A percentile compares a stretch with the other conserved stretches of the same genome.
These are phyloP conservation scores for Rhogogaster chlorosoma DNA, from an alignment of 2,888 invertebrate species.

Conservation along the genomic window DNA sequence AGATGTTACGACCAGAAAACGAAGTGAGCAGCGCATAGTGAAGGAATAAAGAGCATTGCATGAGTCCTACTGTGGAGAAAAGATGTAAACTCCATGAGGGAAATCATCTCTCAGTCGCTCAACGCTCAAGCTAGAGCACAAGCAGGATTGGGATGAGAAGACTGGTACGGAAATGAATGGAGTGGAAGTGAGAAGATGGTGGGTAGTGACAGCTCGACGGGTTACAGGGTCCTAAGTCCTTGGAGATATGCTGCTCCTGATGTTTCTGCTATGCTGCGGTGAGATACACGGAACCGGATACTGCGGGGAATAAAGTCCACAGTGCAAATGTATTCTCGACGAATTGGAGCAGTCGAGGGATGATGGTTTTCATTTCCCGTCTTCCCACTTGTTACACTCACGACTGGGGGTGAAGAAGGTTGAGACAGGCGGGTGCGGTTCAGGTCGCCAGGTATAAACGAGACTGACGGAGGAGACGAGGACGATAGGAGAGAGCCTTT, in stretches of 20 bases:
- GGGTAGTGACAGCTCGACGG: constrained; percentile 4
- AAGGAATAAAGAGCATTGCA: not conserved
- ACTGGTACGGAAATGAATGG: constrained; percentile 10
- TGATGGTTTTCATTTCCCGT: constrained; percentile 35
- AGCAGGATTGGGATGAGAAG: not conserved
- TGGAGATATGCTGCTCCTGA: not conserved
- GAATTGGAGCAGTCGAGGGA: constrained; percentile 42
- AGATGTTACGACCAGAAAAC: not conserved
- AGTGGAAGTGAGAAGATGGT: constrained; percentile 11
- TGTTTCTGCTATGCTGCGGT: not conserved
- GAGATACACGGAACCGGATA: constrained; percentile 4
- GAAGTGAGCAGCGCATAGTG: not conserved
- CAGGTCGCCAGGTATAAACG: too few species aligned
- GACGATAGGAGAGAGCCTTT: too few species aligned
- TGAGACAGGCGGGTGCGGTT: too few species aligned
- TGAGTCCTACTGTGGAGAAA: not conserved
- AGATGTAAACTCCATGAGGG: not conserved
- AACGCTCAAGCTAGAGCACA: not conserved
- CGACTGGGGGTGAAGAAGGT: not conserved
- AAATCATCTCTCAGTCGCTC: not conserved
- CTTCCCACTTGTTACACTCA: constrained; percentile 11
- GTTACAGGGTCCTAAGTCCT: not conserved
- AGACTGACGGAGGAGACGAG: too few species aligned
- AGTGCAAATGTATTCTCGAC: constrained; percentile 21
- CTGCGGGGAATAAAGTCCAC: constrained; percentile 23